These are phyloP conservation scores for Oreonectes daqikongensis DNA, from an alignment of 2,797 vertebrate genomes.

Conservation along the genomic window DNA sequence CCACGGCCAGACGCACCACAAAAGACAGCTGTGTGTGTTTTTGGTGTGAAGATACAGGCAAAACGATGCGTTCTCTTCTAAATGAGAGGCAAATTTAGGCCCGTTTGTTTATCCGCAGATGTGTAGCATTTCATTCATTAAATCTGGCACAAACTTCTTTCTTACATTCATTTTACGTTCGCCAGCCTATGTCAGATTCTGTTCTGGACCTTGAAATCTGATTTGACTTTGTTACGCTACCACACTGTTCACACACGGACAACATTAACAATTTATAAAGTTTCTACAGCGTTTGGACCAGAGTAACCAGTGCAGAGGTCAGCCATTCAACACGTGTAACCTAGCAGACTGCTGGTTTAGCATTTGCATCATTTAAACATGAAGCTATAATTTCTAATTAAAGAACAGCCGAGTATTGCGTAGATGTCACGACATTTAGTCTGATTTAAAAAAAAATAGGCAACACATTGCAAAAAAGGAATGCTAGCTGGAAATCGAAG, in stretches of 20 bases:
- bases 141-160: background rate
- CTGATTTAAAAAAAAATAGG: background rate
- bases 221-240: slow-evolving; percentile 12
- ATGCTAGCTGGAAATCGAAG: background rate
- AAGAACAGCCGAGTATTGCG: slow-evolving; percentile 16
- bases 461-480: background rate
- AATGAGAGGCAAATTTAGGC: slow-evolving; percentile 6
- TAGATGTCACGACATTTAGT: background rate
- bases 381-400: slow-evolving; percentile 25
- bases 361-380: slow-evolving; percentile 26
- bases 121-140: slow-evolving; percentile 3
- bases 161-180: background rate
- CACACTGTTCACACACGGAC: slow-evolving; percentile 7
- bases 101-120: background rate
- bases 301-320: slow-evolving; percentile 8
- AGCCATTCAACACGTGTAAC: slow-evolving; percentile 26
- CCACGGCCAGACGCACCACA: slow-evolving; percentile 30
- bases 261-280: slow-evolving; percentile 11
- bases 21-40: slow-evolving; percentile 48
- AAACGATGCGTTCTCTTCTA: slow-evolving; percentile 33
- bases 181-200: background rate
- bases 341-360: slow-evolving; percentile 9
- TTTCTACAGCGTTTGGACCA: background rate
- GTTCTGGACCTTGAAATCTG: slow-evolving; percentile 14
- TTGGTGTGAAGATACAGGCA: slow-evolving; percentile 31